A percentile compares a stretch with the other conserved stretches of the same genome.
Evolutionary conservation across 2,797 vertebrate genomes (phyloP).

Genomic region (Potorous gilbertii): DNA sequence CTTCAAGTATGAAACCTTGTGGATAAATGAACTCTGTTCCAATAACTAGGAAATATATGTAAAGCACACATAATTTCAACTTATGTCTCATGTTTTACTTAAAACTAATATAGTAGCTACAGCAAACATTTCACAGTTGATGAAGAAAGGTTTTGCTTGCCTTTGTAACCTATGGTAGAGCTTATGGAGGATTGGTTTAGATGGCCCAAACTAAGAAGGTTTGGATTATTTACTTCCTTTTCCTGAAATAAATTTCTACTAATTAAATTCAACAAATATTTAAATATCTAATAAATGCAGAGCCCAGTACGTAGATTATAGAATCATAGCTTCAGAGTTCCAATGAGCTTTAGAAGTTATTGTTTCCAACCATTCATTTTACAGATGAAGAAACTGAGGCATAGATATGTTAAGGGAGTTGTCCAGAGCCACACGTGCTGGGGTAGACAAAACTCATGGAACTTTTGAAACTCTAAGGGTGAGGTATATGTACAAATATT

Average conservation of each 20-base stretch:
- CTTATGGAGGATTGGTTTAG: not conserved
- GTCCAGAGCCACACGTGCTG: not conserved
- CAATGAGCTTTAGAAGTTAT: not conserved
- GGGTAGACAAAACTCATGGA: not conserved
- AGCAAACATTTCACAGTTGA: constrained; percentile 3
- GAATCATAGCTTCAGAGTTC: not conserved
- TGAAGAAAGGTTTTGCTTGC: constrained; percentile 2
- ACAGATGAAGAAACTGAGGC: not conserved
- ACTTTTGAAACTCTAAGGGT: not conserved
- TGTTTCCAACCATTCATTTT: not conserved
- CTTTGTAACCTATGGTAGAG: not conserved
- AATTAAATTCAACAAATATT: not conserved
- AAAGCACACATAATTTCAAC: not conserved
- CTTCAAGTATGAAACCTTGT: constrained; percentile 27
- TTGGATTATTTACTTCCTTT: not conserved
- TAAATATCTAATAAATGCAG: not conserved
- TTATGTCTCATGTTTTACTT: constrained; percentile 11
- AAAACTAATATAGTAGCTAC: constrained; percentile 20
- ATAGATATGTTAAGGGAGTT: not conserved
- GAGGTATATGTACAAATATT: not conserved
- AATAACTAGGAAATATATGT: not conserved
- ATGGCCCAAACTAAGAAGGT: not conserved
- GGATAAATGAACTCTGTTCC: constrained; percentile 32
- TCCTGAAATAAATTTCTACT: not conserved
- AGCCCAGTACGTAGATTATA: not conserved